phyloP scores from a whole-genome alignment of 1,140 invertebrate species.

The Drosophila ambigua region DNA sequence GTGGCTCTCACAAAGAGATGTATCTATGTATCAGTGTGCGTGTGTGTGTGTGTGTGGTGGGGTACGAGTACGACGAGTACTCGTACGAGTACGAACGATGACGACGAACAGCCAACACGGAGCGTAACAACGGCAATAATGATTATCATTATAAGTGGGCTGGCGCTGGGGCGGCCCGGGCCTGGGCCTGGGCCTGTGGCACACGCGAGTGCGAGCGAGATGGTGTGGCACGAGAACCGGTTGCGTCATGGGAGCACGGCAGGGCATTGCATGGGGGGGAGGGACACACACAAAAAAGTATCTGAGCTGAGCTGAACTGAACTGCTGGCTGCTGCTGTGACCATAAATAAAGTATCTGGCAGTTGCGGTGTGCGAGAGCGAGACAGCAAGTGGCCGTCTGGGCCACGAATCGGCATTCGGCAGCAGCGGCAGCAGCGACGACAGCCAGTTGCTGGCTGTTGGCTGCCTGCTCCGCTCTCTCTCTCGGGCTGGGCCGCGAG shows the following conservation, averaged over 20 bases:
- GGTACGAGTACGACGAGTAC: neutral
- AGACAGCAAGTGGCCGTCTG: conserved; percentile 47
- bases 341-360: conserved; percentile 83
- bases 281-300: conserved; percentile 45
- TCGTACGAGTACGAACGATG: conserved; percentile 16
- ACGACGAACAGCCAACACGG: conserved; percentile 55
- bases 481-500: neutral
- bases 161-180: conserved; percentile 54
- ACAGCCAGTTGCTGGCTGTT: conserved; percentile 53
- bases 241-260: conserved; percentile 51
- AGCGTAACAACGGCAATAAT: conserved; percentile 80
- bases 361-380: conserved; percentile 48
- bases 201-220: conserved; percentile 39
- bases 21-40: conserved; percentile 28
- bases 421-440: conserved; percentile 19
- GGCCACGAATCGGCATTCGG: conserved; percentile 67
- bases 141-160: conserved; percentile 83
- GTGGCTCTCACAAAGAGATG: too few species aligned
- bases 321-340: conserved; percentile 53
- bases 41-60: neutral
- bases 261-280: neutral
- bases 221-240: conserved; percentile 56
- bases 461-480: neutral
- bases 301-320: conserved; percentile 35
- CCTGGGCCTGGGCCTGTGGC: conserved; percentile 36